Percentiles rank a stretch among this genome's conserved stretches.
These are phyloP conservation scores for Syngnathoides biaculeatus DNA, from an alignment of 2,113 vertebrate genomes.

Conservation along the genomic window DNA sequence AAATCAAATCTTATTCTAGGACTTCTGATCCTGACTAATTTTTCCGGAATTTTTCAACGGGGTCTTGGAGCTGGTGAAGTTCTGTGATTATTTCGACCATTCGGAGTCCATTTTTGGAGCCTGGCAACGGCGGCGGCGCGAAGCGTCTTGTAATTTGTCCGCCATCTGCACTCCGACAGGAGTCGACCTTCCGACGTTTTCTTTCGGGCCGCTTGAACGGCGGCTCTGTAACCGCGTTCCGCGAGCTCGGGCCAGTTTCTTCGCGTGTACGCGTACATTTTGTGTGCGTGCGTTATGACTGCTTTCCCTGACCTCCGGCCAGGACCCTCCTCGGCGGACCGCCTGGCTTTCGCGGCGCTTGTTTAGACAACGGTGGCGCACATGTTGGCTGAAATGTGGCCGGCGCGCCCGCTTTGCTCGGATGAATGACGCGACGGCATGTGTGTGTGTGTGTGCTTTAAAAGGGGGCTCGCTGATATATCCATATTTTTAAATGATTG, in stretches of 20 bases:
- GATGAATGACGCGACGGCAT: slow-evolving; percentile 75
- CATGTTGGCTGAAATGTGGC: slow-evolving; percentile 77
- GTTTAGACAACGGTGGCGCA: slow-evolving; percentile 80
- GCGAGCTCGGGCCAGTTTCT: slow-evolving; percentile 68
- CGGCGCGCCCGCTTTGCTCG: slow-evolving; percentile 60
- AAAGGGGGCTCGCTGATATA: slow-evolving; percentile 59
- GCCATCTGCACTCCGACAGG: slow-evolving; percentile 12
- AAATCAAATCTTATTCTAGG: too few species aligned
- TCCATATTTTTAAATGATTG: slow-evolving; percentile 74
- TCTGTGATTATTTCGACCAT: background rate
- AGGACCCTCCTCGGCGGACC: slow-evolving; percentile 66
- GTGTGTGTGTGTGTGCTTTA: slow-evolving; percentile 46
- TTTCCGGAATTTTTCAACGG: too few species aligned
- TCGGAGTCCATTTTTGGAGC: background rate
- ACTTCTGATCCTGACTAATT: too few species aligned
- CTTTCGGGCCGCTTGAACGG: slow-evolving; percentile 70
- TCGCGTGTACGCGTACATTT: slow-evolving; percentile 34
- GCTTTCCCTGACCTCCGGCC: slow-evolving; percentile 75
- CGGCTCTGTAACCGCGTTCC: slow-evolving; percentile 72
- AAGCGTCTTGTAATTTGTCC: slow-evolving; percentile 37
- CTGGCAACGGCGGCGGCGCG: background rate
- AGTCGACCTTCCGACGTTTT: slow-evolving; percentile 9
- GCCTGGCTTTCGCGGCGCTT: slow-evolving; percentile 59
- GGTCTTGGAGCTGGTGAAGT: too few species aligned
- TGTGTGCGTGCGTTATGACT: slow-evolving; percentile 56